These are phyloP conservation scores for Doryteuthis pealeii DNA, from an alignment of 1,140 invertebrate genomes.

Conservation along the genomic window DNA sequence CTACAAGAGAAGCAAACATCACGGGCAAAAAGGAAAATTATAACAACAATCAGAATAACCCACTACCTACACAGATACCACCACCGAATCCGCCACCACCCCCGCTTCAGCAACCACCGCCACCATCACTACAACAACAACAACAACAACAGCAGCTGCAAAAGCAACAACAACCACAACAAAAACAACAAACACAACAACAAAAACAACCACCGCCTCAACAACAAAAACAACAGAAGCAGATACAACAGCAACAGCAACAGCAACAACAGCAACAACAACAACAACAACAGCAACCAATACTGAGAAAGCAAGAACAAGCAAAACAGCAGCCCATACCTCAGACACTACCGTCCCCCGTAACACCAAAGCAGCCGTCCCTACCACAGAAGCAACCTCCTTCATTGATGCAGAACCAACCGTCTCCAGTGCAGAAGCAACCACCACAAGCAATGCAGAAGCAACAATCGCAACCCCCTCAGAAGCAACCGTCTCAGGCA, in stretches of 20 bases:
- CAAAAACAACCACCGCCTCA: not conserved
- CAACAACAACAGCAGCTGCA: slow-evolving; percentile 12
- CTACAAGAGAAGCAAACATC: no score
- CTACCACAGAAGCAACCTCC: not conserved
- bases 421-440: not conserved
- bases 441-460: not conserved
- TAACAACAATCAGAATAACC: no score
- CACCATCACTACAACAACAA: slow-evolving; percentile 1
- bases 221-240: not conserved
- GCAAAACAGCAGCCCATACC: not conserved
- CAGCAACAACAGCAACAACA: slow-evolving; percentile 5
- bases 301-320: not conserved
- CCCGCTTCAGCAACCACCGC: not conserved
- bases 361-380: not conserved
- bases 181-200: not conserved
- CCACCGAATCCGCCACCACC: not conserved
- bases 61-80: no score
- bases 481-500: no score
- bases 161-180: slow-evolving; percentile 11
- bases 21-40: no score
- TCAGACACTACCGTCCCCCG: not conserved
- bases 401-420: not conserved
- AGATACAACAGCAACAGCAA: slow-evolving; percentile 9
- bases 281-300: slow-evolving; percentile 5
- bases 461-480: not conserved